Evolutionary conservation across 1,140 invertebrate species (phyloP).

Genomic region (Mya arenaria): DNA sequence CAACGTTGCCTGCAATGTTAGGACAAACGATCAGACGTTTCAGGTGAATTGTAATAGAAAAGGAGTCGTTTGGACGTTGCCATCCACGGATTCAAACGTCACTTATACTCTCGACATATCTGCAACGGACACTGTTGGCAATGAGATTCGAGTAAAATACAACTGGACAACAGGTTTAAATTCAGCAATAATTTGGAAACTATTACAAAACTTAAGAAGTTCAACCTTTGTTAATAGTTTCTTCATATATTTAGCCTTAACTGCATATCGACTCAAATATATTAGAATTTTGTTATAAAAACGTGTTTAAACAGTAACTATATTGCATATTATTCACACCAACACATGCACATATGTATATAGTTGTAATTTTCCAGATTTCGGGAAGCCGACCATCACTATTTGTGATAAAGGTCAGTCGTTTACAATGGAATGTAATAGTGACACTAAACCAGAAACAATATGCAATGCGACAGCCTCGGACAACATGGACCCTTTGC

Average conservation of each 20-base stretch:
- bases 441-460: not conserved
- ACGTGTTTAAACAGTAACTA: not conserved
- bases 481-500: not conserved
- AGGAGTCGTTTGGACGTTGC: not conserved
- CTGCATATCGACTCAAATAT: no score
- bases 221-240: not conserved
- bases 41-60: not conserved
- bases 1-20: not conserved
- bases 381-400: not conserved
- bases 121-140: not conserved
- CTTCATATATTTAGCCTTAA: not conserved
- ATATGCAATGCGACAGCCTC: not conserved
- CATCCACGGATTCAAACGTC: not conserved
- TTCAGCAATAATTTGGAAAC: no score
- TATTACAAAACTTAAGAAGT: no score
- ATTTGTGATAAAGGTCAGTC: not conserved
- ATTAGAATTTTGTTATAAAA: no score
- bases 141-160: not conserved
- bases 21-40: not conserved
- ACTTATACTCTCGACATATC: not conserved
- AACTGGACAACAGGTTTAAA: not conserved
- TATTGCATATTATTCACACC: not conserved
- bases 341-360: not conserved
- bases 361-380: conserved; percentile 8
- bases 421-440: not conserved